phyloP scores from a whole-genome alignment of 2,888 invertebrate species.

The Baronia brevicornis region DNA sequence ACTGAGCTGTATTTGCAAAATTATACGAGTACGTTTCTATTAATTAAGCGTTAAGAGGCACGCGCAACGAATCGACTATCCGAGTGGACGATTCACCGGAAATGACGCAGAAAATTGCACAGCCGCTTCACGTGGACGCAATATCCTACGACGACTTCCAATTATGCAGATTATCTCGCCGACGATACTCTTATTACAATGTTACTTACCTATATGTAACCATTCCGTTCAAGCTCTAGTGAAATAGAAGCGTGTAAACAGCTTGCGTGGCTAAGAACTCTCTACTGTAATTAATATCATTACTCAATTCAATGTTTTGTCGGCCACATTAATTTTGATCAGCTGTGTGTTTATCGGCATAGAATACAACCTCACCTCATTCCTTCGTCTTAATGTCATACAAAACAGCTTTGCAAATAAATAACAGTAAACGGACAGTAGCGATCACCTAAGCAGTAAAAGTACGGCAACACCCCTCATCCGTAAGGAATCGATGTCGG shows the following conservation, averaged over 20 bases:
- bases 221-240: constrained; percentile 8
- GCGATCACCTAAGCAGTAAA: too few species aligned
- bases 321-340: constrained; percentile 7
- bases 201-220: constrained; percentile 24
- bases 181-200: constrained; percentile 52
- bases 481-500: too few species aligned
- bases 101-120: constrained; percentile 74
- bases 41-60: constrained; percentile 49
- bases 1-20: constrained; percentile 20
- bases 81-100: constrained; percentile 60
- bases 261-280: constrained; percentile 6
- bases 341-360: too few species aligned
- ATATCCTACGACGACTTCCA: constrained; percentile 69
- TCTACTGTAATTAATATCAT: constrained; percentile 12
- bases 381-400: too few species aligned
- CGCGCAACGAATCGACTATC: constrained; percentile 42
- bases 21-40: constrained; percentile 34
- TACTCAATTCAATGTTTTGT: constrained; percentile 6
- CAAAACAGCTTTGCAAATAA: too few species aligned
- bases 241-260: constrained; percentile 9
- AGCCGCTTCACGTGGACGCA: constrained; percentile 65
- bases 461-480: too few species aligned
- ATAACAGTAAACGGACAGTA: too few species aligned
- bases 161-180: constrained; percentile 70
- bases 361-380: too few species aligned